These are phyloP conservation scores for Euclidia mi DNA, from an alignment of 2,888 invertebrate genomes.

Conservation along the genomic window DNA sequence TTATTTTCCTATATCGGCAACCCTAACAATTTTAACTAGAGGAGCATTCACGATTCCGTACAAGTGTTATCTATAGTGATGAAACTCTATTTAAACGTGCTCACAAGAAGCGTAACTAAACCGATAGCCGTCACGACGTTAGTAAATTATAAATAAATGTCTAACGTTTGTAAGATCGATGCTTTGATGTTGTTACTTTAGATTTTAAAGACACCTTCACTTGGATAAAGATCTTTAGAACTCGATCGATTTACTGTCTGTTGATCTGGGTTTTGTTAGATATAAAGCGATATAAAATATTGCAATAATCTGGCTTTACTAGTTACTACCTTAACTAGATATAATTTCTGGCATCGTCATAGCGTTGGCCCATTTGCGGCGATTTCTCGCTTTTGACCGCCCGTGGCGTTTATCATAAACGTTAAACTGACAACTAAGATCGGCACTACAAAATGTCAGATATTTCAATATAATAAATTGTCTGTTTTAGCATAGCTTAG, in stretches of 20 bases:
- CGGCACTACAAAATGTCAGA: slow-evolving; percentile 9
- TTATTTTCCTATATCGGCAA: slow-evolving; percentile 16
- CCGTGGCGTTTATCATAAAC: slow-evolving; percentile 7
- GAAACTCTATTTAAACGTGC: slow-evolving; percentile 76
- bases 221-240: too few relatives aligned
- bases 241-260: too few relatives aligned
- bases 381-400: slow-evolving; percentile 1
- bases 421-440: slow-evolving; percentile 9
- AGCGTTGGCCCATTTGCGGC: not conserved
- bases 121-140: slow-evolving; percentile 76
- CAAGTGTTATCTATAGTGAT: slow-evolving; percentile 80
- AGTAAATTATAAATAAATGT: slow-evolving; percentile 75
- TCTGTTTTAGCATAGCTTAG: slow-evolving; percentile 28
- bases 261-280: too few relatives aligned
- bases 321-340: too few relatives aligned
- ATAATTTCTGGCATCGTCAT: not conserved
- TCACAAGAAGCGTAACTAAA: slow-evolving; percentile 75
- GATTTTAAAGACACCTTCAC: slow-evolving; percentile 1
- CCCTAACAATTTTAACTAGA: slow-evolving; percentile 59
- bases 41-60: slow-evolving; percentile 71
- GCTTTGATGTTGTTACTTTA: slow-evolving; percentile 42
- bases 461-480: slow-evolving; percentile 20
- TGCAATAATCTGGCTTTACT: too few relatives aligned
- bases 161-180: slow-evolving; percentile 64
- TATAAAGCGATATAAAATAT: too few relatives aligned